Conservation (phyloP, 2,113 vertebrate species). For the Egretta garzetta region DNA sequence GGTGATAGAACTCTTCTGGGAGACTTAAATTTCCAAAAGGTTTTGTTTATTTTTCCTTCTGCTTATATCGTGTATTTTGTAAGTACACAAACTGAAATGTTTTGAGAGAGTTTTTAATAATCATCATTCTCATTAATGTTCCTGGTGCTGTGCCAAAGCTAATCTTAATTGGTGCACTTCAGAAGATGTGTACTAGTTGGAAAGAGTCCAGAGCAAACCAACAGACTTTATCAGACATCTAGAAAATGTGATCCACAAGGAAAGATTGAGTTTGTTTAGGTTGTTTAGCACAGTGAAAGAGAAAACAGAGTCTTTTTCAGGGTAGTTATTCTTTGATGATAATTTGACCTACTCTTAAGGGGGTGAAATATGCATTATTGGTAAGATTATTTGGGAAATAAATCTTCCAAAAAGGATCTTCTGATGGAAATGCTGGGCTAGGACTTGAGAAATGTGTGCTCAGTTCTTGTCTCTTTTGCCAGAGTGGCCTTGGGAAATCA, state of each 20-base stretch:
- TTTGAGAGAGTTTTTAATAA: constrained; percentile 17
- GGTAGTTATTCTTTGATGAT: background rate
- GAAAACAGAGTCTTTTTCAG: background rate
- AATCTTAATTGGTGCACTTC: constrained; percentile 54
- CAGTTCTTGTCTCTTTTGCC: background rate
- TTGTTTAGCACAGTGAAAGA: background rate
- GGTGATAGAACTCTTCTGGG: constrained; percentile 4
- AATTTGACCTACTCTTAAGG: background rate
- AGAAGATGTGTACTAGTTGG: constrained; percentile 32
- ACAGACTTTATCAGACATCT: constrained; percentile 32
- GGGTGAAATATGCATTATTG: background rate
- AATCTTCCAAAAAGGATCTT: background rate
- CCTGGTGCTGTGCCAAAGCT: constrained; percentile 45
- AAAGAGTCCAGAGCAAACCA: constrained; percentile 25
- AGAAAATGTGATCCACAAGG: constrained; percentile 16
- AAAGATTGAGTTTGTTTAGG: background rate
- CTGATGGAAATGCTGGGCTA: background rate
- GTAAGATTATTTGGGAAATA: background rate
- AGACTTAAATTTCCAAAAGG: background rate
- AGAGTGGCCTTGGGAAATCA: background rate
- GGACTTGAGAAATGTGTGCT: background rate
- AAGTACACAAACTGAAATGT: constrained; percentile 5
- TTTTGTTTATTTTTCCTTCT: constrained; percentile 13
- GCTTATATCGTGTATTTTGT: background rate
- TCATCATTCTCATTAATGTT: constrained; percentile 28